phyloP scores from a whole-genome alignment of 2,113 vertebrate genomes.

The Chunga burmeisteri region DNA sequence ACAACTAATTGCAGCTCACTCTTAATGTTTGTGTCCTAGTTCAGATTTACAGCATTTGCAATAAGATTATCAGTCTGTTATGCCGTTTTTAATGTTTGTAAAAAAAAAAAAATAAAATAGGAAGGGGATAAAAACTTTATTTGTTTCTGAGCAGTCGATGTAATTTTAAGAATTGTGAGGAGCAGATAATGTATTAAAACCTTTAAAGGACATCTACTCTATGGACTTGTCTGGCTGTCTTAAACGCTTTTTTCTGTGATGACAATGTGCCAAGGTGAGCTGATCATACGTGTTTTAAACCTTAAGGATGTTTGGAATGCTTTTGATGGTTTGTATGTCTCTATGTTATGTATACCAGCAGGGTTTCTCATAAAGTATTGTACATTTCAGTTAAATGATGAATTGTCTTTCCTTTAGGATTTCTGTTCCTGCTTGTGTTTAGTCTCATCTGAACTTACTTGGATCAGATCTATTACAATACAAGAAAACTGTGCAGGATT shows the following conservation, averaged over 20 bases:
- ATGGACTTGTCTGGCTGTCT: not conserved
- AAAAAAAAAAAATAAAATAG: not conserved
- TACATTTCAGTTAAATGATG: not conserved
- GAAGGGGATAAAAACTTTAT: not conserved
- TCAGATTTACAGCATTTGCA: not conserved
- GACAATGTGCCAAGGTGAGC: not conserved
- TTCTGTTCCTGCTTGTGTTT: not conserved
- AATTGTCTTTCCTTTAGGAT: not conserved
- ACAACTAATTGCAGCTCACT: not conserved
- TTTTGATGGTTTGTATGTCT: not conserved
- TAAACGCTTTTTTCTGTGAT: not conserved
- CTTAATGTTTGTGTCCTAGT: not conserved
- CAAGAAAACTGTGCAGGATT: not conserved
- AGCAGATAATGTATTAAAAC: not conserved
- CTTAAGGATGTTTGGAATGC: not conserved
- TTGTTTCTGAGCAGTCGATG: not conserved
- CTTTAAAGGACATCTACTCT: not conserved
- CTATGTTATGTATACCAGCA: not conserved
- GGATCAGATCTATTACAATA: not conserved
- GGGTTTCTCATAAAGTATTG: not conserved
- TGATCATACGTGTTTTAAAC: not conserved
- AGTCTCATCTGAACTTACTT: not conserved
- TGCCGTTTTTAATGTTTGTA: not conserved
- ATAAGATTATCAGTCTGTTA: not conserved
- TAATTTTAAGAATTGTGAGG: not conserved